These are phyloP conservation scores for Megathymus violae DNA, from an alignment of 1,140 invertebrate genomes.

Conservation along the genomic window DNA sequence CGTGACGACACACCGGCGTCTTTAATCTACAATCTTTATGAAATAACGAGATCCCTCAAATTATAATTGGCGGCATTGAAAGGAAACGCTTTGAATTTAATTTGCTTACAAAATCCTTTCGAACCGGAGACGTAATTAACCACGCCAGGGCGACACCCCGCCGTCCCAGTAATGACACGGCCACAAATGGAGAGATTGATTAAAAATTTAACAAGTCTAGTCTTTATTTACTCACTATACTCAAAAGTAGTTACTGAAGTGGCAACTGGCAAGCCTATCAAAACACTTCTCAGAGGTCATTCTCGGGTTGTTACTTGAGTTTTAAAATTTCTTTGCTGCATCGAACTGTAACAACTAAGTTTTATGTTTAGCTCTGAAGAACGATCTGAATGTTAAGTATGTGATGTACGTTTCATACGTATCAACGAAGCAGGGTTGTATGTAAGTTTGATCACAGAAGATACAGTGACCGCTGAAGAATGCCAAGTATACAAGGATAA, in stretches of 20 bases:
- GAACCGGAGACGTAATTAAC: slow-evolving; percentile 30
- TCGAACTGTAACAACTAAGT: neutral
- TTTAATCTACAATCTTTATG: slow-evolving; percentile 34
- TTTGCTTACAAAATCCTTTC: slow-evolving; percentile 34
- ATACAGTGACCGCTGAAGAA: too few relatives aligned
- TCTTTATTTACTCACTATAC: neutral
- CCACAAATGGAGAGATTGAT: slow-evolving; percentile 17
- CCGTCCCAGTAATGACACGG: slow-evolving; percentile 5
- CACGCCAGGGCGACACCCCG: slow-evolving; percentile 13
- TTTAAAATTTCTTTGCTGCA: neutral
- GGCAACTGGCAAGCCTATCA: neutral
- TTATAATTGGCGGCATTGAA: slow-evolving; percentile 36
- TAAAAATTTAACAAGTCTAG: slow-evolving; percentile 24
- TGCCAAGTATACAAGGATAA: too few relatives aligned
- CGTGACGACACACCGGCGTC: slow-evolving; percentile 26
- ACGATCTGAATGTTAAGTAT: neutral
- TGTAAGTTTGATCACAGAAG: neutral
- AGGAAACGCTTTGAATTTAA: slow-evolving; percentile 35
- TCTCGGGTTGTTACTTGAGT: neutral
- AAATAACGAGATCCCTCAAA: slow-evolving; percentile 34
- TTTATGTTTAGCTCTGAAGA: neutral
- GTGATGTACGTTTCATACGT: too few relatives aligned
- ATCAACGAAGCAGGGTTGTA: neutral
- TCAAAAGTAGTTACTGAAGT: neutral
- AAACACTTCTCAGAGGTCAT: neutral